Percentiles rank a stretch among this genome's conserved stretches.
Conservation (phyloP, 1,140 invertebrate species). For the Coptotermes formosanus region DNA sequence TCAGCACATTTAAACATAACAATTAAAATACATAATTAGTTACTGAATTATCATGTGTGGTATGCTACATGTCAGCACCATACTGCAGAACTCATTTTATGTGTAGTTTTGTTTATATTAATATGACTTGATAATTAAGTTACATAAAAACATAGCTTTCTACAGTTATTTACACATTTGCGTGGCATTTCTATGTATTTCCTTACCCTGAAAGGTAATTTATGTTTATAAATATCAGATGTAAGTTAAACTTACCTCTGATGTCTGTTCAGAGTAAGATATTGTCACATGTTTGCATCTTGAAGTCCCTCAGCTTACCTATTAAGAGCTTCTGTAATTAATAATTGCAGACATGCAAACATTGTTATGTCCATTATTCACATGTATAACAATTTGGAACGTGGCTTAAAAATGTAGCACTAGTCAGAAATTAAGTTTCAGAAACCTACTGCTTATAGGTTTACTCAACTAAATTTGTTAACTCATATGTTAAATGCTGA, state of each 20-base stretch:
- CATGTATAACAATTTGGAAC: not conserved
- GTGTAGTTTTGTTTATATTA: not conserved
- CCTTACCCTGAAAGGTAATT: constrained; percentile 11
- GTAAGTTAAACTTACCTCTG: not conserved
- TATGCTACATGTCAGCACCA: not conserved
- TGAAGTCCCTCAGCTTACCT: not conserved
- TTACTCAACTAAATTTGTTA: constrained; percentile 43
- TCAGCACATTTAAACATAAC: constrained; percentile 1
- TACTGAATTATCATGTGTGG: not conserved
- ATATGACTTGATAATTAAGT: not conserved
- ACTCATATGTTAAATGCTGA: constrained; percentile 17
- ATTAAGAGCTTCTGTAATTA: not conserved
- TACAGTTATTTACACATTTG: not conserved
- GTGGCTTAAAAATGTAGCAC: constrained; percentile 10
- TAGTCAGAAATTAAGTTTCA: constrained; percentile 45
- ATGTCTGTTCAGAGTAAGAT: not conserved
- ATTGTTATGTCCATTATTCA: not conserved
- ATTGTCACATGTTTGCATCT: too few species aligned
- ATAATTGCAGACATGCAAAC: not conserved
- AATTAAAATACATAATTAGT: not conserved
- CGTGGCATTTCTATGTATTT: constrained; percentile 26
- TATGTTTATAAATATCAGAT: not conserved
- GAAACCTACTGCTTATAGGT: constrained; percentile 51
- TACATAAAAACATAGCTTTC: constrained; percentile 16
- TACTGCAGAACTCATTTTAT: not conserved